These are phyloP conservation scores for Antitype chi DNA, from an alignment of 2,888 invertebrate genomes.

Conservation along the genomic window DNA sequence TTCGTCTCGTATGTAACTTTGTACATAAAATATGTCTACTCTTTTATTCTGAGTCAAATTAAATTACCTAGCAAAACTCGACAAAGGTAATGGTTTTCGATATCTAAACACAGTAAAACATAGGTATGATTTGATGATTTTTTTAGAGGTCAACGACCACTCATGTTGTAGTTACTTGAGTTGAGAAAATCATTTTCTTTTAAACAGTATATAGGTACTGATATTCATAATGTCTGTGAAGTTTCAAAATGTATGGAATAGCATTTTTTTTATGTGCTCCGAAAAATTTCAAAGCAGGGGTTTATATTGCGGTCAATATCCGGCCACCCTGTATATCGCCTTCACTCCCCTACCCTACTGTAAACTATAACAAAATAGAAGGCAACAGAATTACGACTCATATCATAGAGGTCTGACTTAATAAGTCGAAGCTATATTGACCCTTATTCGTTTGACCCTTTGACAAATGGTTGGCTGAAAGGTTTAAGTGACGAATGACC, in stretches of 20 bases:
- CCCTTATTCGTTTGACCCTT: conserved; percentile 48
- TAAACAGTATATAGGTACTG: no score
- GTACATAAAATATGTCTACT: neutral
- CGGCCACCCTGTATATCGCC: neutral
- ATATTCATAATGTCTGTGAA: no score
- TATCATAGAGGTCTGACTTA: neutral
- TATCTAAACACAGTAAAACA: neutral
- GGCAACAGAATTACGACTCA: neutral
- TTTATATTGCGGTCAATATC: no score
- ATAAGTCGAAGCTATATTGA: conserved; percentile 31
- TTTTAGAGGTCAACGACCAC: neutral
- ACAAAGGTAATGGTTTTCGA: neutral
- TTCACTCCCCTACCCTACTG: neutral
- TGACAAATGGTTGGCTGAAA: conserved; percentile 48
- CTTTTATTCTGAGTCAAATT: neutral
- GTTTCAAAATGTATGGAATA: no score
- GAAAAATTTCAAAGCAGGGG: no score
- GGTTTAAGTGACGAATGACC: conserved; percentile 32
- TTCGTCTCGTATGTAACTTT: no score
- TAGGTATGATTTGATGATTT: neutral
- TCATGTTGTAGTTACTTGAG: neutral
- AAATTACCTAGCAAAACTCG: neutral
- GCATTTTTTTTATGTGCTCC: no score
- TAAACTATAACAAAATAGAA: conserved; percentile 19
- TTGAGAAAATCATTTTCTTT: neutral